A percentile compares a stretch with the other conserved stretches of the same genome.
Evolutionary conservation across 2,797 vertebrate species (phyloP).

Genomic region (Pangasius mekongensis): DNA sequence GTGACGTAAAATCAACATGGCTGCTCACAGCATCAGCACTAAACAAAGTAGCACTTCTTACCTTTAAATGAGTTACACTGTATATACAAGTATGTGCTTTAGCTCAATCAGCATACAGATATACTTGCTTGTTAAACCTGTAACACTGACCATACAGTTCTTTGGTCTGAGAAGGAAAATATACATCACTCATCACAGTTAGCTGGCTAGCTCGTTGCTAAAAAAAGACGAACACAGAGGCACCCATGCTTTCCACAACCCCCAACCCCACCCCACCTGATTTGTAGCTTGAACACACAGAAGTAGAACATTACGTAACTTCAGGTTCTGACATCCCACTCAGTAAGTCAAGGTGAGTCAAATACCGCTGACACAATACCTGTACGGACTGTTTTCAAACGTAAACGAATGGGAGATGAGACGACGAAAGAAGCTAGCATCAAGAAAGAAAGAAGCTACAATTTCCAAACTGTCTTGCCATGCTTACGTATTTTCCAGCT

Average conservation of each 20-base stretch:
- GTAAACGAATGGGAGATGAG: background rate
- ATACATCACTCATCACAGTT: background rate
- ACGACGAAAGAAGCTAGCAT: background rate
- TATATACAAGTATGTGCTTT: too few species aligned
- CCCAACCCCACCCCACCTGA: too few species aligned
- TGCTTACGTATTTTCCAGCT: background rate
- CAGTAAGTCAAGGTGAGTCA: background rate
- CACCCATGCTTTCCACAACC: background rate
- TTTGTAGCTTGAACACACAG: background rate
- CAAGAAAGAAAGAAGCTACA: too few species aligned
- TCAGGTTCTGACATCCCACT: background rate
- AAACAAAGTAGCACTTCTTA: background rate
- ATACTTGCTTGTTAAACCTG: background rate
- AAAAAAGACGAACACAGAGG: background rate
- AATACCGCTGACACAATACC: too few species aligned
- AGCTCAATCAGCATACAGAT: background rate
- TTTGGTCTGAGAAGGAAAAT: background rate
- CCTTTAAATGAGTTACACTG: background rate
- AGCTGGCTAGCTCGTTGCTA: background rate
- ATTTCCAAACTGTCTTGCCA: background rate
- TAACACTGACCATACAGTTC: background rate
- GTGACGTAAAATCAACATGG: background rate
- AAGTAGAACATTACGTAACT: background rate
- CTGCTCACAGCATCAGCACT: background rate
- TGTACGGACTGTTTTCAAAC: background rate